Evolutionary conservation across 2,797 vertebrate species (phyloP), one percentile per base, ranked within the genome.

Genomic region (Girardinus metallicus): DNA sequence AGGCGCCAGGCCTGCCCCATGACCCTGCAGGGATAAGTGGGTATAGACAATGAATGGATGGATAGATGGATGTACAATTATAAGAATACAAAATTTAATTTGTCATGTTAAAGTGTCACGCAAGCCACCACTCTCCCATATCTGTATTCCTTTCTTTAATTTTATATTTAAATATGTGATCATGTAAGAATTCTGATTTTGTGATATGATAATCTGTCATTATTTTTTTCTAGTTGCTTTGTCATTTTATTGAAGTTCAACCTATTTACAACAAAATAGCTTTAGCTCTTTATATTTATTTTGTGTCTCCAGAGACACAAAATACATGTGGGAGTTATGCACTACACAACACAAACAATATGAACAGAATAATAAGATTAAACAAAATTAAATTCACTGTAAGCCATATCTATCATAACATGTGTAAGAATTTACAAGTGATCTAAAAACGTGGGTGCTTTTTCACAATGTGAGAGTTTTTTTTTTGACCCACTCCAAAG

Each of bases 91-190:
- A 8, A 34, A 9, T 66, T 66, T 4, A 11, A 18, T 62, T 10
- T 10, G 15, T 21, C 16, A 66, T 39, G 34, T 23, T 39, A 11
- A 26, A 66, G 34, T 23, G 18, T 3, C 36, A 39, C 9, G 3
- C 3, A 39, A 11, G 31, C 5, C 57, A 70, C 79, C 83, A 75
- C 66, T 51, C 43, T 26, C 2, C 18, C 23, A 31, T 73, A 72
- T 55, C 34, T 29, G 66, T 64, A 64, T 64, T 71, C 23, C 51
- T 53, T 53, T 10, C 51, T 55, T 81, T 85, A 39, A 55, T 51
- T 49, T 34, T 36, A 12, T 4, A 71, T 15, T n/a, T 41, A 16
- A 57, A 29, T 18, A 75, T 26, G 15, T 29, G 53, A 23, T 51
- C 5, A 31, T 6, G 34, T 47, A 73, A 26, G 31, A 36, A 23